Conservation (phyloP, 53 echinoderm and acorn worm genomes). For the Stichopus horrens region DNA sequence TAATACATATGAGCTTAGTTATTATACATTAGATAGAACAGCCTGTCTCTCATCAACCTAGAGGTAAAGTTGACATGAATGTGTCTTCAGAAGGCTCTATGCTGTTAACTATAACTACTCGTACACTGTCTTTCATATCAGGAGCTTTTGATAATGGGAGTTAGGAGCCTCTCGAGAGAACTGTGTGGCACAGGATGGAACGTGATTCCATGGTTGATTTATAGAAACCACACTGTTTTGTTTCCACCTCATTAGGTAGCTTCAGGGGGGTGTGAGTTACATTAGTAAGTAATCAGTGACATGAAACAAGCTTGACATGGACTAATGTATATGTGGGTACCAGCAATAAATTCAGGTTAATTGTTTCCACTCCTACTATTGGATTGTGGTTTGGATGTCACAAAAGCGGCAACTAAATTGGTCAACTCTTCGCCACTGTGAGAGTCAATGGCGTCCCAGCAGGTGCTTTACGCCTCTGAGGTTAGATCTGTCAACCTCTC, state of each 20-base stretch:
- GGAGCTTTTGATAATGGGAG: no score
- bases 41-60: no score
- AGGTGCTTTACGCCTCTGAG: conserved; percentile 16
- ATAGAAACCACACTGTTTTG: background rate
- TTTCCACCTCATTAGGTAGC: background rate
- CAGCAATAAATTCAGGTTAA: background rate
- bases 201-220: no score
- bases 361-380: background rate
- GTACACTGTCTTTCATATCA: no score
- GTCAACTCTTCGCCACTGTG: conserved; percentile 11
- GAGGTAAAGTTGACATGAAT: no score
- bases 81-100: no score
- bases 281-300: background rate
- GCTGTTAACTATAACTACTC: no score
- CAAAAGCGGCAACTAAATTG: background rate
- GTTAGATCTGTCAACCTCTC: conserved; percentile 14
- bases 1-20: no score
- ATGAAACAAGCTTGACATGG: background rate
- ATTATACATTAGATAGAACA: no score
- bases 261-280: background rate
- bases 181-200: no score
- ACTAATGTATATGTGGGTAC: background rate
- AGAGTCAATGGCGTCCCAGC: conserved; percentile 9
- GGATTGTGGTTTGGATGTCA: background rate
- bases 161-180: no score